Percentiles rank a stretch among this genome's conserved stretches.
Evolutionary conservation across 2,888 invertebrate species (phyloP).

Genomic region (Mechanitis mazaeus): DNA sequence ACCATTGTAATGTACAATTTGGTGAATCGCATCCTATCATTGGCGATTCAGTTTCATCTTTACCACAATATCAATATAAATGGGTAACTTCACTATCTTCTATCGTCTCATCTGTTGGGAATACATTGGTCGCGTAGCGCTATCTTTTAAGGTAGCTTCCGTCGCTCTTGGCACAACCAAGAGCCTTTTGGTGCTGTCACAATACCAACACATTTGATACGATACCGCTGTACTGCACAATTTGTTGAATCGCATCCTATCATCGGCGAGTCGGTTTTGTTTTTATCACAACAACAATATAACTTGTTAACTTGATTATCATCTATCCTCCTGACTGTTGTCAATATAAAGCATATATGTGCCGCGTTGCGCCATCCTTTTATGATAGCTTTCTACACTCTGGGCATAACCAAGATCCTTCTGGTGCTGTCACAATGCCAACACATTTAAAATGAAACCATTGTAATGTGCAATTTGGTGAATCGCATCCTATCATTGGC

Average conservation of each 20-base stretch:
- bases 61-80: too few species aligned
- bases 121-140: too few species aligned
- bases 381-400: slow-evolving; percentile 32
- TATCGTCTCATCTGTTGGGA: too few species aligned
- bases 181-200: slow-evolving; percentile 46
- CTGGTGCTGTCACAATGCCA: slow-evolving; percentile 45
- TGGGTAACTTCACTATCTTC: too few species aligned
- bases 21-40: too few species aligned
- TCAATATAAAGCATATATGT: slow-evolving; percentile 52
- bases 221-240: slow-evolving; percentile 53
- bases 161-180: slow-evolving; percentile 54
- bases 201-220: slow-evolving; percentile 54
- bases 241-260: slow-evolving; percentile 54
- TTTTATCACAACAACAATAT: slow-evolving; percentile 51
- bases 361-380: too few species aligned
- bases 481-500: slow-evolving; percentile 59
- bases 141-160: neutral
- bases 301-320: slow-evolving; percentile 35
- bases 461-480: slow-evolving; percentile 40
- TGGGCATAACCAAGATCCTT: slow-evolving; percentile 56
- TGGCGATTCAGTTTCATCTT: too few species aligned
- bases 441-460: slow-evolving; percentile 62
- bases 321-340: slow-evolving; percentile 31
- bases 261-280: slow-evolving; percentile 44
- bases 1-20: too few species aligned